phyloP scores from a whole-genome alignment of 2,113 vertebrate genomes.

The Apteryx owenii region DNA sequence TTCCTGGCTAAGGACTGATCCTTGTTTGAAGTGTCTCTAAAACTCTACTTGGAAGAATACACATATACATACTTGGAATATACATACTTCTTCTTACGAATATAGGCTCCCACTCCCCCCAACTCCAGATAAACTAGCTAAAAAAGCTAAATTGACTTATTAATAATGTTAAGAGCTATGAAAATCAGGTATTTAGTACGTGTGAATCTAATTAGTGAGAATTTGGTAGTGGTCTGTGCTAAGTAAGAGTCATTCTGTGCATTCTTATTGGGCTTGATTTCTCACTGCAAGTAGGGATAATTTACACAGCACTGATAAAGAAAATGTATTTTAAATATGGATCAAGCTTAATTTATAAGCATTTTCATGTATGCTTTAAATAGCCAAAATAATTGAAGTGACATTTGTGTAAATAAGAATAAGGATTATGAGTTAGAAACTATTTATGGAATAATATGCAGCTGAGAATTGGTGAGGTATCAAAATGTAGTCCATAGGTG shows the following conservation, averaged over 20 bases:
- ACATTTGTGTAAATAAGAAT: neutral
- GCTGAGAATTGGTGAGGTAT: neutral
- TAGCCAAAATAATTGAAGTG: neutral
- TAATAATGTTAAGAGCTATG: neutral
- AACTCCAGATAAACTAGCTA: neutral
- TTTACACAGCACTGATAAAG: neutral
- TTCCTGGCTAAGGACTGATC: neutral
- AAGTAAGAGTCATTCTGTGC: neutral
- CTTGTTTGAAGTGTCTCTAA: neutral
- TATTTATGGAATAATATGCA: neutral
- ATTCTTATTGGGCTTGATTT: neutral
- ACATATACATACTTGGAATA: neutral
- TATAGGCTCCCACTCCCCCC: fast-evolving
- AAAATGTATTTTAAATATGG: neutral
- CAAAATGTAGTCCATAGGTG: neutral
- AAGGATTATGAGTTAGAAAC: neutral
- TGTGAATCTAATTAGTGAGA: neutral
- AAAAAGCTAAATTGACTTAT: neutral
- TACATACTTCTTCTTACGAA: neutral
- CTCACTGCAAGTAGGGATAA: neutral
- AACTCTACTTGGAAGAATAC: neutral
- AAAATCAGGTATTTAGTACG: neutral
- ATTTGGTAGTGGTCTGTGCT: neutral
- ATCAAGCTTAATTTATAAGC: neutral
- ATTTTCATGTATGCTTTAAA: neutral